Conservation (phyloP, 1,140 invertebrate species). For the Battus philenor region DNA sequence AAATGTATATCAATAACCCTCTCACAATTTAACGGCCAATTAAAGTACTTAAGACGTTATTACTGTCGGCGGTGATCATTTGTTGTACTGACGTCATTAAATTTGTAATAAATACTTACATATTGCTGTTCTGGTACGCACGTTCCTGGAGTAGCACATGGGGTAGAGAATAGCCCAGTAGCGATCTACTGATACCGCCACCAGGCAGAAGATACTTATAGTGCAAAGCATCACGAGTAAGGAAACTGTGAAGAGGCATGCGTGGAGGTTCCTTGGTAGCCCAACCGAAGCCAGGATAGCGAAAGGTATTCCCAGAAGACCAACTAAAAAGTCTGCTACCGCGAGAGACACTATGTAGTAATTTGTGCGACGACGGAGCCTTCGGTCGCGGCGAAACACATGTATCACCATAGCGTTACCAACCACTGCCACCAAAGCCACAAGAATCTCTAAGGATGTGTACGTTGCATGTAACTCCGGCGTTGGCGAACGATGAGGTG, state of each 20-base stretch:
- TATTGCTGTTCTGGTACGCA: slow-evolving; percentile 88
- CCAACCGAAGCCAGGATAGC: slow-evolving; percentile 83
- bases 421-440: slow-evolving; percentile 86
- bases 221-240: slow-evolving; percentile 92
- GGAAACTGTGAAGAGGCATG: slow-evolving; percentile 92
- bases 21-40: slow-evolving; percentile 10
- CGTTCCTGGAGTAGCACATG: slow-evolving; percentile 91
- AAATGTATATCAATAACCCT: slow-evolving; percentile 17
- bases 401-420: slow-evolving; percentile 91
- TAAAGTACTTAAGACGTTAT: slow-evolving; percentile 2
- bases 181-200: slow-evolving; percentile 92
- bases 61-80: neutral
- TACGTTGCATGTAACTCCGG: slow-evolving; percentile 81
- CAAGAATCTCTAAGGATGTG: slow-evolving; percentile 85
- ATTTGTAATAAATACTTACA: slow-evolving; percentile 78
- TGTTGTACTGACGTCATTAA: slow-evolving; percentile 1
- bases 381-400: slow-evolving; percentile 86
- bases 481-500: slow-evolving; percentile 57
- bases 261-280: slow-evolving; percentile 85
- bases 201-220: slow-evolving; percentile 93
- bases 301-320: slow-evolving; percentile 88
- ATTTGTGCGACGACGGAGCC: slow-evolving; percentile 88
- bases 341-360: slow-evolving; percentile 94
- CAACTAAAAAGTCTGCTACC: slow-evolving; percentile 88
- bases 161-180: slow-evolving; percentile 95